Base-by-base conservation (phyloP, 2,888 invertebrate species). In the Scaptomyza cyrtandrae region DNA sequence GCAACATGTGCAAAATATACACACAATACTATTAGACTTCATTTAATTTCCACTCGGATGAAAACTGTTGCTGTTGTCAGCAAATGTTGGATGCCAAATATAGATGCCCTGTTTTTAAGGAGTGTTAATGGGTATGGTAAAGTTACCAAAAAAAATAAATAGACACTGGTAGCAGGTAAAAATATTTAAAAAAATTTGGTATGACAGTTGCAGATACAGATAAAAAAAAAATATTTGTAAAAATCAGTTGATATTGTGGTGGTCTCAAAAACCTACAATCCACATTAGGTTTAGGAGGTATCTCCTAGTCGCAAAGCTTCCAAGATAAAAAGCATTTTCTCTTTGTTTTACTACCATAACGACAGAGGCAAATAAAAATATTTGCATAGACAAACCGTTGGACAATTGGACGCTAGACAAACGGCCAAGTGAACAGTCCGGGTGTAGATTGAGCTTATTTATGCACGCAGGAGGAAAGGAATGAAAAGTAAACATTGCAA, bases 401-500 rank as follows among this genome's bases (percentile, higher is more conserved):
- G 78, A 81, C 88, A 86, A 86, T 82, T 80, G 88, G 68, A 69
- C 37, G 9, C 41, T 71, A 56, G 83, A 70, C 82, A 63, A 65
- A 56, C 76, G 72, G 75, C 48, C 68, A 87, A 89, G 76, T 86
- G 89, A 78, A 57, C 87, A 85, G 56, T 41, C 41, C 43, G 16
- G 61, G 35, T 48, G 60, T 59, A 31, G 68, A 66, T 62, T 62
- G 55, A 33, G 14, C 10, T n/a, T 58, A 59, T 59, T 50, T n/a
- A 14, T 49, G 48, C 19, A n/a, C 29, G 35, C 33, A 35, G 0
- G 59, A 29, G n/a, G 39, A 43, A 4, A 24, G 5, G 24, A 87
- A 87, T 87, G 89, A 88, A 87, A 89, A 88, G 88, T 86, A 89
- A 87, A 87, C 86, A 87, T 71, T 68, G 76, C 75, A 71, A 68